Evolutionary conservation across 2,888 invertebrate species (phyloP).

Genomic region (Keiferia lycopersicella): DNA sequence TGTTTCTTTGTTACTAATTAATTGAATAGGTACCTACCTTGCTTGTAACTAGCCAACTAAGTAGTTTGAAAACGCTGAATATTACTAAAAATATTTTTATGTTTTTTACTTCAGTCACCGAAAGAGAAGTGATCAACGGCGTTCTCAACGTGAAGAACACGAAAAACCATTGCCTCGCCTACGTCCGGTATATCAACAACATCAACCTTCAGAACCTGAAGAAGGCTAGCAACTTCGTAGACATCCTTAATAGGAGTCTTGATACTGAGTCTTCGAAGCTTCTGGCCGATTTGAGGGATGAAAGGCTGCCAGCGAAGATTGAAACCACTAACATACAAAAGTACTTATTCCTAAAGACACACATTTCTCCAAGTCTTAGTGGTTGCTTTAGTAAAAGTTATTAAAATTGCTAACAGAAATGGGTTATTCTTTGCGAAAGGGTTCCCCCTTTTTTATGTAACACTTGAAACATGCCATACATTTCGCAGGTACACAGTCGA

Average conservation of each 20-base stretch:
- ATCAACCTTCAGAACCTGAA: constrained; percentile 97
- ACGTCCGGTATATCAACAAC: constrained; percentile 97
- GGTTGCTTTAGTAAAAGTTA: no score
- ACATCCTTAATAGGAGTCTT: constrained; percentile 94
- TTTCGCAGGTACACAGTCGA: constrained; percentile 92
- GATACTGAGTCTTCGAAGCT: constrained; percentile 96
- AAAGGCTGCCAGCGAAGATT: constrained; percentile 93
- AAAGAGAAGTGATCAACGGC: constrained; percentile 98
- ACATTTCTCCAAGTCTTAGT: no score
- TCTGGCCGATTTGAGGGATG: constrained; percentile 93
- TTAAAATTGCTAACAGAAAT: no score
- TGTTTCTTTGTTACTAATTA: no score
- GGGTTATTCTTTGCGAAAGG: neutral
- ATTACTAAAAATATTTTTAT: no score
- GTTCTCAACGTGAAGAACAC: constrained; percentile 96
- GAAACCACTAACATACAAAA: constrained; percentile 94
- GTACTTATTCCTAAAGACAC: constrained; percentile 66
- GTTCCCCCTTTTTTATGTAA: neutral
- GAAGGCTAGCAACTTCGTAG: constrained; percentile 96
- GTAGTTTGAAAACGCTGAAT: no score
- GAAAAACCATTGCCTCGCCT: constrained; percentile 97
- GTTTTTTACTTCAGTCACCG: constrained; percentile 87
- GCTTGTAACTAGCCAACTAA: no score
- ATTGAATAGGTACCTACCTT: no score
- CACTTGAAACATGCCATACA: constrained; percentile 20